Evolutionary conservation across 2,113 vertebrate species (phyloP), one percentile per base, ranked within the genome.

Genomic region (Phalacrocorax carbo): DNA sequence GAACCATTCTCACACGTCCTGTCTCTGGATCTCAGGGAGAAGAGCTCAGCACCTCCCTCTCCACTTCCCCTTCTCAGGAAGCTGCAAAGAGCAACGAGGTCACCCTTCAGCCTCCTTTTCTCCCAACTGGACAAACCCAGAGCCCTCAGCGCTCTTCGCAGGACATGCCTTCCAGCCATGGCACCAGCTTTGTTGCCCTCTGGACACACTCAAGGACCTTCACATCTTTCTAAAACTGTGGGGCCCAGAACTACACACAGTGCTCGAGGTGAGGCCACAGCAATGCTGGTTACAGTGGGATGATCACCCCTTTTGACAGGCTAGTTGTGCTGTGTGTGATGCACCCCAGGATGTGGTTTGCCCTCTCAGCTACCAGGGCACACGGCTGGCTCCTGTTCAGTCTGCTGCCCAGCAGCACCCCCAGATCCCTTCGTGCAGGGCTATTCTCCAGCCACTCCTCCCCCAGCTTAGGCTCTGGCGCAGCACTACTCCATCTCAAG

Each of bases 291-390:
- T 10, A 15, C 29, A 51, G 40, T 0, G 3, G 18, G 52, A 40
- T 26, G 5, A 6, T 44, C 6, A 0, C 21, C 17, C 44, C 29
- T 22, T 8, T n/a, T 15, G 13, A 9, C 32, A 1, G 5, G 32
- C n/a, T 36, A n/a, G n/a, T 25, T 10, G 7, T 36, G 21, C 58
- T 16, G 58, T 25, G n/a, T 15, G 7, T 25, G 58, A 61, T 7
- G 58, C 22, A 11, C 58, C 22, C n/a, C 14, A 4, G 58, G 22
- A 36, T 16, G 58, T 2, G 2, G n/a, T 36, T 36, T 61, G n/a
- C 58, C 58, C 14, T 60, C 58, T 23, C 4, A 22, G 34, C 58
- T 60, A 20, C n/a, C 58, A 61, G 58, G 58, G 22, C 58, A 36
- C 22, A 4, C 58, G 21, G n/a, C 58, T 61, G 58, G 8, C n/a